These are phyloP conservation scores for Myotis brandtii DNA, from an alignment of 2,113 vertebrate genomes.

Conservation along the genomic window DNA sequence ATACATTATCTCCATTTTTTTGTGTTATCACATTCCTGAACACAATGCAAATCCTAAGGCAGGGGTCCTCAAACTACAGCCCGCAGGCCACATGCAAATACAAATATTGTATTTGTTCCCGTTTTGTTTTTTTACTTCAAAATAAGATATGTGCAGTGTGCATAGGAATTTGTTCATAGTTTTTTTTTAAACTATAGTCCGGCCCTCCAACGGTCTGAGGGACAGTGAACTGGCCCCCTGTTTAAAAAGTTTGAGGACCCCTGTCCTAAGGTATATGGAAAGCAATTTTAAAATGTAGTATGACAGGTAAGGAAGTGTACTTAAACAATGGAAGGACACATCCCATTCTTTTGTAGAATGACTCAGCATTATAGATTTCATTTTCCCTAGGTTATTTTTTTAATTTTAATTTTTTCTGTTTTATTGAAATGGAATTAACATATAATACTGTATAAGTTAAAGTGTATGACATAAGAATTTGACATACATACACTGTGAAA, in stretches of 20 bases:
- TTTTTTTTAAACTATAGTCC: no score
- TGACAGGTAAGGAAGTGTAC: background rate
- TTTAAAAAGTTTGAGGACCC: no score
- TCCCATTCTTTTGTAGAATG: background rate
- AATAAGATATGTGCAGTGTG: no score
- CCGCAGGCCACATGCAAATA: no score
- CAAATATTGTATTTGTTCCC: no score
- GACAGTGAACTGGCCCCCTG: no score
- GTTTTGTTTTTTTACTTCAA: no score
- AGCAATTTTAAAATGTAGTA: constrained; percentile 34
- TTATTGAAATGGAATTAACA: background rate
- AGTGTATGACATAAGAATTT: background rate
- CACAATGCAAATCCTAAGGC: no score
- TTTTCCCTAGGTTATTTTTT: background rate
- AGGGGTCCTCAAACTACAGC: no score
- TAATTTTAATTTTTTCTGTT: background rate
- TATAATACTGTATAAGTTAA: background rate
- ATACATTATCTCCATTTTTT: background rate
- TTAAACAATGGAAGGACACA: background rate
- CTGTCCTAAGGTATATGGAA: no score
- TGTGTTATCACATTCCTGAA: background rate
- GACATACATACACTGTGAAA: background rate
- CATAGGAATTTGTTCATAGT: no score
- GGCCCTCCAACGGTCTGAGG: no score
- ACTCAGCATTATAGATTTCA: background rate